Percentiles rank a stretch among this genome's conserved stretches.
Evolutionary conservation across 2,888 invertebrate species (phyloP).

Genomic region (Leptinotarsa rubiginosa): DNA sequence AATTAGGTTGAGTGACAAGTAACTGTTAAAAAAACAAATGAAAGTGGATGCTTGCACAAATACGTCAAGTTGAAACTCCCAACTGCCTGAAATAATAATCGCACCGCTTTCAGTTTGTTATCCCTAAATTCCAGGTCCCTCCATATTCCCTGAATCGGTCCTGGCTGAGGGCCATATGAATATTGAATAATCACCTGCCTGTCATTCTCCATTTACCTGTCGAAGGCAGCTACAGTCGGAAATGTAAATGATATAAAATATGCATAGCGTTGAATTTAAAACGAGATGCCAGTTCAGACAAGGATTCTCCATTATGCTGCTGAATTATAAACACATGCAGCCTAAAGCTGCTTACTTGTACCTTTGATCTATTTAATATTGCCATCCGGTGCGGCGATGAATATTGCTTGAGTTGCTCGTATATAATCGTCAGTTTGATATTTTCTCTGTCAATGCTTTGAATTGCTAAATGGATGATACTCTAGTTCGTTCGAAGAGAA

Average conservation of each 20-base stretch:
- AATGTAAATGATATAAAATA: conserved; percentile 58
- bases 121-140: not conserved
- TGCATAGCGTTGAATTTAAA: conserved; percentile 57
- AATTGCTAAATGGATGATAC: not conserved
- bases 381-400: conserved; percentile 10
- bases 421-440: not conserved
- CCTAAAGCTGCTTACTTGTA: conserved; percentile 46
- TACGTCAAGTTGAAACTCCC: too few species aligned
- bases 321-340: conserved; percentile 60
- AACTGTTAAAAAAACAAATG: too few species aligned
- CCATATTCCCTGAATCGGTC: not conserved
- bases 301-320: conserved; percentile 62
- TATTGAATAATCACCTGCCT: conserved; percentile 37
- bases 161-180: conserved; percentile 8
- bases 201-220: conserved; percentile 46
- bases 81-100: not conserved
- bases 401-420: conserved; percentile 9
- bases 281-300: conserved; percentile 57
- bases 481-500: too few species aligned
- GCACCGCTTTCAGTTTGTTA: not conserved
- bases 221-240: conserved; percentile 45
- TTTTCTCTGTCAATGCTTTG: not conserved
- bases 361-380: conserved; percentile 25
- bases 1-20: too few species aligned
- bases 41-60: too few species aligned